A percentile compares a stretch with the other conserved stretches of the same genome.
Evolutionary conservation across 2,113 vertebrate species (phyloP).

Genomic region (Aspiorhynchus laticeps): DNA sequence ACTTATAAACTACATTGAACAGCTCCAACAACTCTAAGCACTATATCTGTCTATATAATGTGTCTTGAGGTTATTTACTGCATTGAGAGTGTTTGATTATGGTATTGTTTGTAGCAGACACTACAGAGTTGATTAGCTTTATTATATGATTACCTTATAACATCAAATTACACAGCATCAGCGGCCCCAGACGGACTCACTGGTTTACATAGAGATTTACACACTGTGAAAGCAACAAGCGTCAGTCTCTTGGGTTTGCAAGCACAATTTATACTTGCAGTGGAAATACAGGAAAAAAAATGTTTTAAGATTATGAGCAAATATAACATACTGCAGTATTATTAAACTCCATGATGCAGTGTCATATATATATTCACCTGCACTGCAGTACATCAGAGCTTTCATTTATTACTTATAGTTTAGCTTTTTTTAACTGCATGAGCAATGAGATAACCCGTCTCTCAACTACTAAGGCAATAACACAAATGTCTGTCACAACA

Average conservation of each 20-base stretch:
- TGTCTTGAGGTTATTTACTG: neutral
- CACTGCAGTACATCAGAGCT: neutral
- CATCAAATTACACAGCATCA: slow-evolving; percentile 28
- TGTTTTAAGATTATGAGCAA: slow-evolving; percentile 25
- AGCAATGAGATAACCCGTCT: neutral
- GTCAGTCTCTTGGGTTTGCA: slow-evolving; percentile 13
- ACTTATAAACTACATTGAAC: neutral
- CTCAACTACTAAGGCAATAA: slow-evolving; percentile 16
- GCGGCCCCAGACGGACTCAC: slow-evolving; percentile 26
- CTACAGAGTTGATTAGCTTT: neutral
- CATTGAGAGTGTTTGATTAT: neutral
- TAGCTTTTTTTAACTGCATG: neutral
- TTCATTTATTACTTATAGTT: neutral
- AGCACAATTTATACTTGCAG: slow-evolving; percentile 1
- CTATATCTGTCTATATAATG: neutral
- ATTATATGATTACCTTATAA: slow-evolving; percentile 25
- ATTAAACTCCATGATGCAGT: neutral
- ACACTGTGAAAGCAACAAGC: slow-evolving; percentile 28
- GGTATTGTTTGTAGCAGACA: neutral
- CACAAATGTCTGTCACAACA: slow-evolving; percentile 23
- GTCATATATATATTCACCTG: neutral
- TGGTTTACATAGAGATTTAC: slow-evolving; percentile 36
- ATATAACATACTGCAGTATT: neutral
- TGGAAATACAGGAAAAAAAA: neutral
- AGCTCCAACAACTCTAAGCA: neutral